A percentile compares a stretch with the other conserved stretches of the same genome.
Conservation (phyloP, 2,113 vertebrate species). For the Saccopteryx bilineata region DNA sequence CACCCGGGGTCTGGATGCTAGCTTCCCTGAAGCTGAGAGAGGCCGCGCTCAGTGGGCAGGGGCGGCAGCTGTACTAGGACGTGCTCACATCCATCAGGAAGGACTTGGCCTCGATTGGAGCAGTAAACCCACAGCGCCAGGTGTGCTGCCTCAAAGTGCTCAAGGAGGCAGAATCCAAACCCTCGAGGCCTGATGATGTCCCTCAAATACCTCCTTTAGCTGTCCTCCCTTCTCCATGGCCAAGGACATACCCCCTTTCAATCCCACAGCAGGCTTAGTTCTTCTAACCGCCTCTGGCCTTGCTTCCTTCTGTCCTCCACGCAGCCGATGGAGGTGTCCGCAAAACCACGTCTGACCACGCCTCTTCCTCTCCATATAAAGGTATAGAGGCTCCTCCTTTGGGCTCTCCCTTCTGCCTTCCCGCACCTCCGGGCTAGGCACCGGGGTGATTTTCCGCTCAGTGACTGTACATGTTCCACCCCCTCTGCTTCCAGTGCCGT, state of each 20-base stretch:
- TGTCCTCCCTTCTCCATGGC: background rate
- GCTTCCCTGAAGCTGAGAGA: background rate
- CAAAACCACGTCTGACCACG: background rate
- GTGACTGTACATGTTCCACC: background rate
- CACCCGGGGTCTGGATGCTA: background rate
- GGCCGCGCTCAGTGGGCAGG: background rate
- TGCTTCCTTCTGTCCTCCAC: background rate
- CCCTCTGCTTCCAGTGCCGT: background rate
- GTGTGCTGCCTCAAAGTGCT: background rate
- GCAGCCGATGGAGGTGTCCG: background rate
- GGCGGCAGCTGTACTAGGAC: too few relatives aligned
- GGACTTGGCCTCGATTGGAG: background rate
- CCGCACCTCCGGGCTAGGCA: too few relatives aligned
- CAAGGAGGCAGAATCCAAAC: background rate
- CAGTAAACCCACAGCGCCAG: background rate
- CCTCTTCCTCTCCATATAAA: too few relatives aligned
- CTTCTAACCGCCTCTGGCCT: background rate
- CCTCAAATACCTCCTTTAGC: background rate
- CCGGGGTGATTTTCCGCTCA: background rate
- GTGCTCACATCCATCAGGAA: accelerated
- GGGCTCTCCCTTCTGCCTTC: background rate
- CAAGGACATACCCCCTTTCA: background rate
- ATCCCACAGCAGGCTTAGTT: background rate
- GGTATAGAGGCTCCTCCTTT: background rate
- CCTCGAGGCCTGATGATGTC: background rate